Conservation (phyloP, 2,113 vertebrate species). For the Colius striatus region DNA sequence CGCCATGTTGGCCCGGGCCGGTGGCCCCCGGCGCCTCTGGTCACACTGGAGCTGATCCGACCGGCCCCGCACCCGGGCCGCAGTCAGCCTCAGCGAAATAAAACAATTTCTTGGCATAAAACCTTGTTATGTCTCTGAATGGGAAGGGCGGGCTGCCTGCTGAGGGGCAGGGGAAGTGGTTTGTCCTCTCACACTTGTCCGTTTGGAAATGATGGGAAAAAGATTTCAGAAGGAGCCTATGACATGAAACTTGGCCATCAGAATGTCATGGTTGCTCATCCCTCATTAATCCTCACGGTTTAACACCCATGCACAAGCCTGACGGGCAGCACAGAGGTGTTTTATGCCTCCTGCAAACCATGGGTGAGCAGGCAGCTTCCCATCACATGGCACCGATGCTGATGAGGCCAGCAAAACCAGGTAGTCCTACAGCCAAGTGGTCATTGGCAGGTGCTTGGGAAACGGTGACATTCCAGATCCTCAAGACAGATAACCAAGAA, state of each 20-base stretch:
- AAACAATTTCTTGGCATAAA: not conserved
- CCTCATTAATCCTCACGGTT: rapidly evolving
- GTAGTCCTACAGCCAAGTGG: not conserved
- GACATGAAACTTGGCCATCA: not conserved
- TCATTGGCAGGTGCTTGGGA: not conserved
- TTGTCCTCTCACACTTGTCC: rapidly evolving
- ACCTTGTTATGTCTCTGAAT: rapidly evolving
- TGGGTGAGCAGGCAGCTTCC: rapidly evolving
- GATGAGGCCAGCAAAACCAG: not conserved
- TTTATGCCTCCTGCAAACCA: not conserved
- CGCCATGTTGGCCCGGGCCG: not conserved
- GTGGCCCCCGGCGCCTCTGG: not conserved
- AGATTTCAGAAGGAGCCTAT: not conserved
- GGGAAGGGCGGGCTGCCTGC: not conserved
- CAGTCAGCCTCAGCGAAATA: rapidly evolving
- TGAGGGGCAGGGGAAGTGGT: rapidly evolving
- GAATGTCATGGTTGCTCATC: rapidly evolving
- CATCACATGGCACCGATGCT: rapidly evolving
- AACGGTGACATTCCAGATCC: not conserved
- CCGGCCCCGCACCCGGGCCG: rapidly evolving
- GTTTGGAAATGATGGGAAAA: not conserved
- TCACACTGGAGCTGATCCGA: rapidly evolving
- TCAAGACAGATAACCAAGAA: not conserved
- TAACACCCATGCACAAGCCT: not conserved
- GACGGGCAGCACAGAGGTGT: rapidly evolving